Evolutionary conservation across 2,888 invertebrate species (phyloP).

Genomic region (Caradrina kadenii): DNA sequence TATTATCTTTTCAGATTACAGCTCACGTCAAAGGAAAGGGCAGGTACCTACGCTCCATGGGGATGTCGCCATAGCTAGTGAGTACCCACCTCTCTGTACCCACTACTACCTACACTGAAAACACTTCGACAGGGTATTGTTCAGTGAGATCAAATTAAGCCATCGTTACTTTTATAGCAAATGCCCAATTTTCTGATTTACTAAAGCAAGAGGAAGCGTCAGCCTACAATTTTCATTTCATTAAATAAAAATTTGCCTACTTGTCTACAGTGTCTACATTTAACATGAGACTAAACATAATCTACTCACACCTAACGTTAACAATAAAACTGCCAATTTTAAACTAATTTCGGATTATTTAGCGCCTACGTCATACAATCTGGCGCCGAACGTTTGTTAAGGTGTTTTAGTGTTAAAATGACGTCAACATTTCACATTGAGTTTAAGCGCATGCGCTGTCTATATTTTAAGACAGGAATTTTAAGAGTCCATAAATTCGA

Average conservation of each 20-base stretch:
- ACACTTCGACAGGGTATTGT: background rate
- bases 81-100: too few species aligned
- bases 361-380: slow-evolving; percentile 32
- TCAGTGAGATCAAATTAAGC: background rate
- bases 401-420: slow-evolving; percentile 17
- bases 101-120: background rate
- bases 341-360: slow-evolving; percentile 31
- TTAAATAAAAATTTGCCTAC: background rate
- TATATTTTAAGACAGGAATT: background rate
- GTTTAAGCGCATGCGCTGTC: too few species aligned
- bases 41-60: too few species aligned
- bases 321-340: slow-evolving; percentile 37
- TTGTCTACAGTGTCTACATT: background rate
- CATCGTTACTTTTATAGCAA: too few species aligned
- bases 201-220: background rate
- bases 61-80: too few species aligned
- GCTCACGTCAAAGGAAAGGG: slow-evolving; percentile 5
- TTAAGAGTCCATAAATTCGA: slow-evolving; percentile 24
- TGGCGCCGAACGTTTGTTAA: slow-evolving; percentile 6
- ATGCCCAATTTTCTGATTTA: too few species aligned
- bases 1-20: slow-evolving; percentile 2
- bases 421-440: slow-evolving; percentile 30
- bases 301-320: slow-evolving; percentile 2
- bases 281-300: slow-evolving; percentile 16
- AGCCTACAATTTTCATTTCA: background rate